Percentiles rank a stretch among this genome's conserved stretches.
These are phyloP conservation scores for Biston betularia DNA, from an alignment of 2,888 invertebrate species.

Conservation along the genomic window DNA sequence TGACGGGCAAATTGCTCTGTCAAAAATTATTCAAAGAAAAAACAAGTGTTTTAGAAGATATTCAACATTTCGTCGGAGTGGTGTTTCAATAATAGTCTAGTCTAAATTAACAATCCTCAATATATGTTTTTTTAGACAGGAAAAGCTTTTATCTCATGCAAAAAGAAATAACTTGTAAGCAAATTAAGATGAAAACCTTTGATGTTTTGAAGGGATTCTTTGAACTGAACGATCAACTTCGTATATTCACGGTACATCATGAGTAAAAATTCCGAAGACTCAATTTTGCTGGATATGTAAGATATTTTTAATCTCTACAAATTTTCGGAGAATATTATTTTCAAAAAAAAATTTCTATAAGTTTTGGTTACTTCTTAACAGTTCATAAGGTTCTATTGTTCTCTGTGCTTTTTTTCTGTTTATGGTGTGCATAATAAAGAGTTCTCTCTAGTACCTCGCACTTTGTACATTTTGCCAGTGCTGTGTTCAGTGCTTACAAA, in stretches of 20 bases:
- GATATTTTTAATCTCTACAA: not conserved
- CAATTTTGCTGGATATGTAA: not conserved
- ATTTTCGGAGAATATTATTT: too few relatives aligned
- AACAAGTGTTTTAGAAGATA: too few relatives aligned
- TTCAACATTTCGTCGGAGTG: not conserved
- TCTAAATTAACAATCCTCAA: not conserved
- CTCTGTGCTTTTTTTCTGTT: too few relatives aligned
- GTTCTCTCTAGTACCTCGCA: too few relatives aligned
- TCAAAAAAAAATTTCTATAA: too few relatives aligned
- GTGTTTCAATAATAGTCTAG: not conserved
- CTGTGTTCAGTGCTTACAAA: too few relatives aligned
- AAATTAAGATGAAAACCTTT: constrained; percentile 6
- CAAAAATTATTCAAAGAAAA: too few relatives aligned
- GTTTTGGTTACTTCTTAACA: too few relatives aligned
- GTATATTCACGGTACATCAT: not conserved
- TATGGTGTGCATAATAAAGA: too few relatives aligned
- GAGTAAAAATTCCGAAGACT: not conserved
- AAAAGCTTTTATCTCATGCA: not conserved
- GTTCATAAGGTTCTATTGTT: too few relatives aligned
- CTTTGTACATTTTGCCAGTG: too few relatives aligned
- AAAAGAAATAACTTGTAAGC: constrained; percentile 9
- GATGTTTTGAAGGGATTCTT: constrained; percentile 2
- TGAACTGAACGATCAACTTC: not conserved
- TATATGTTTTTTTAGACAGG: not conserved
- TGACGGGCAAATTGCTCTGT: too few relatives aligned